Conservation (phyloP, 2,888 invertebrate species). For the Spodoptera exigua region DNA sequence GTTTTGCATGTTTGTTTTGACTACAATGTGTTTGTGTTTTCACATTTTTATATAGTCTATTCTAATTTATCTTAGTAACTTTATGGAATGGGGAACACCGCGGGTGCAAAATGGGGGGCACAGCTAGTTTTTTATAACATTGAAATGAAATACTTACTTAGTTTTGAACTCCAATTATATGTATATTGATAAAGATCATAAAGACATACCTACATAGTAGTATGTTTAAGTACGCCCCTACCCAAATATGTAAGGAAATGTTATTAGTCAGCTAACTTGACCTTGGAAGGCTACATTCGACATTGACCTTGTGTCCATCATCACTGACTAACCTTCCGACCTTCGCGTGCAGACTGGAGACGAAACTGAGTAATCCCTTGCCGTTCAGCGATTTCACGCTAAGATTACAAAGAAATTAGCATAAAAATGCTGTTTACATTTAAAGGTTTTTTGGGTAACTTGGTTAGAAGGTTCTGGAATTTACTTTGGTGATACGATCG, state of each 20-base stretch:
- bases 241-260: constrained; percentile 7
- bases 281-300: constrained; percentile 31
- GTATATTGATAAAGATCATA: no score
- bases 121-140: no score
- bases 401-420: constrained; percentile 26
- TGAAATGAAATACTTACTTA: no score
- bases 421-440: constrained; percentile 29
- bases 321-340: constrained; percentile 35
- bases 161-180: no score
- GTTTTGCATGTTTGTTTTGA: no score
- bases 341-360: constrained; percentile 45
- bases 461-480: constrained; percentile 1
- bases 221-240: constrained; percentile 2
- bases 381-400: constrained; percentile 12
- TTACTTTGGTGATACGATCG: neutral
- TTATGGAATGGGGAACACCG: no score
- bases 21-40: no score
- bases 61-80: no score
- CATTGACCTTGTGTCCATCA: constrained; percentile 39
- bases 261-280: constrained; percentile 33
- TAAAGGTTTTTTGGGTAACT: constrained; percentile 23
- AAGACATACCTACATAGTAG: no score
- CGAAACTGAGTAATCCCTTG: constrained; percentile 34
- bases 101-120: no score
- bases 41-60: no score